Conservation (phyloP, 2,113 vertebrate genomes). For the Centropus unirufus region DNA sequence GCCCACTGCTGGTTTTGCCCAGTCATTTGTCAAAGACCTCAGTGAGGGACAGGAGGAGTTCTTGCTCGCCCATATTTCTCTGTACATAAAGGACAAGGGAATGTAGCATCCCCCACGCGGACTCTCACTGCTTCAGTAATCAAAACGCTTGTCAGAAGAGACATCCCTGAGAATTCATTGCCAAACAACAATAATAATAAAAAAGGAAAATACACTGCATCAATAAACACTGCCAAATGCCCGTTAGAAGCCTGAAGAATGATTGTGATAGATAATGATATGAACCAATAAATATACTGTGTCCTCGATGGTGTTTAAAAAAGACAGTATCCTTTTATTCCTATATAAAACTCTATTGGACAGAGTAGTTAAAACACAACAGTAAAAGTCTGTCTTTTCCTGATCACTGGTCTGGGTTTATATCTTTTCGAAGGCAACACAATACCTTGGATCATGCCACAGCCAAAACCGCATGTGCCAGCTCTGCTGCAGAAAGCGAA, state of each 20-base stretch:
- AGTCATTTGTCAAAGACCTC: fast-evolving
- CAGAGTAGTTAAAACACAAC: background rate
- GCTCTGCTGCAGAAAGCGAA: background rate
- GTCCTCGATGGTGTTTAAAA: background rate
- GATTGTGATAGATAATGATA: constrained; percentile 3
- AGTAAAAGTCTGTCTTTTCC: background rate
- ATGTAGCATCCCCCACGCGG: background rate
- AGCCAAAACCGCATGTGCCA: background rate
- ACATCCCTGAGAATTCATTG: background rate
- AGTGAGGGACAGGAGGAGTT: background rate
- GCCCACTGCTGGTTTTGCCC: background rate
- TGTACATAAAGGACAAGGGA: fast-evolving
- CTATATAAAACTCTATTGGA: background rate
- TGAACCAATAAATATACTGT: background rate
- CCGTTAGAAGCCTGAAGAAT: background rate
- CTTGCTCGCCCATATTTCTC: fast-evolving
- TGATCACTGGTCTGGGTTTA: background rate
- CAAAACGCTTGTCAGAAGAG: background rate
- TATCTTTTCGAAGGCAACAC: background rate
- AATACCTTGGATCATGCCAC: background rate
- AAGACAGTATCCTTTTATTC: constrained; percentile 32
- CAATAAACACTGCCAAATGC: background rate
- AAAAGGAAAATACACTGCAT: background rate
- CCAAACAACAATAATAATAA: background rate
- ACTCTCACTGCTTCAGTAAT: background rate